phyloP scores from a whole-genome alignment of 2,888 invertebrate genomes.

The Andrena minutula region DNA sequence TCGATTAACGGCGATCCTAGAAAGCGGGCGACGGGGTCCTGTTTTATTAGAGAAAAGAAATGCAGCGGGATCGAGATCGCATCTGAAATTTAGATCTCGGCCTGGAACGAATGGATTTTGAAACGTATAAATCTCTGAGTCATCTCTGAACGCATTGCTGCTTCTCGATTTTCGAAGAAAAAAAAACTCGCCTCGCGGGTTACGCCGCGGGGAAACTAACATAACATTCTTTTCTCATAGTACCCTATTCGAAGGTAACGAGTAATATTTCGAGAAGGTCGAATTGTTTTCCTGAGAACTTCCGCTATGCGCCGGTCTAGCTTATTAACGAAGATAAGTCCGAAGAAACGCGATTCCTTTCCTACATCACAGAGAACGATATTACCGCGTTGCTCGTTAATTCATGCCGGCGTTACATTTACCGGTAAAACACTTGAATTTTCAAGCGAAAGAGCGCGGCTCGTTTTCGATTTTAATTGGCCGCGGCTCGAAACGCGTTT shows the following conservation, averaged over 20 bases:
- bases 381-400: conserved; percentile 28
- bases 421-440: not conserved
- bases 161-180: not conserved
- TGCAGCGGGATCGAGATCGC: not conserved
- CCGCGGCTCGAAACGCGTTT: conserved; percentile 34
- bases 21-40: conserved; percentile 32
- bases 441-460: not conserved
- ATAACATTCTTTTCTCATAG: not conserved
- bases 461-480: conserved; percentile 34
- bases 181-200: not conserved
- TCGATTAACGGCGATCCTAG: conserved; percentile 38
- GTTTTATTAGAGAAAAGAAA: conserved; percentile 6
- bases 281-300: conserved; percentile 50
- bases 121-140: no score
- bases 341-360: conserved; percentile 14
- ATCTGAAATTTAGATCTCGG: not conserved
- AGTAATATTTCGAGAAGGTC: conserved; percentile 34
- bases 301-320: conserved; percentile 26
- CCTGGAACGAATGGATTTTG: not conserved
- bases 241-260: not conserved
- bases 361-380: conserved; percentile 6
- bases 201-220: not conserved
- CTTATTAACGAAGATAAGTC: conserved; percentile 24
- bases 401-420: not conserved
- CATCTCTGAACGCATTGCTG: not conserved